Base-by-base conservation (phyloP, 2,113 vertebrate species). In the Boulengeromyrus knoepffleri region DNA sequence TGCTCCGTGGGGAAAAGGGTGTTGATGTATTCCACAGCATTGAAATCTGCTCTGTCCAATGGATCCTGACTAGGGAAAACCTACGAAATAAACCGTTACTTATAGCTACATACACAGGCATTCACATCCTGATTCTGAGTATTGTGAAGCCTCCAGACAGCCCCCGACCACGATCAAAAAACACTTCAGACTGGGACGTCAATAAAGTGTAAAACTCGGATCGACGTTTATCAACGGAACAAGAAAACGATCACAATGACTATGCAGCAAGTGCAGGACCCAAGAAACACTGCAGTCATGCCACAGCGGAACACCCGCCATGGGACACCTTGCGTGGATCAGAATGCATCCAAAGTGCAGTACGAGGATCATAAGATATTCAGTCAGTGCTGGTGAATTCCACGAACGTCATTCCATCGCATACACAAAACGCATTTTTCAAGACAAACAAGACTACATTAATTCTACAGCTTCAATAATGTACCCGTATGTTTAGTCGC, bases 11-110 rank as follows among this genome's bases (percentile, higher is more conserved):
- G 99, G 92, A 99, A 99, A 58, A 99, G 94, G 4, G 97, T 96
- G 92, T 99, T 99, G 93, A 99, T 99, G 86, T 99, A 99, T 31
- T 99, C 99, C 92, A 99, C 99, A 49, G 98, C 98, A 89, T 99
- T 99, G 94, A 99, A 99, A 93, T 99, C 98, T 83, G 97, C 97
- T 94, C 97, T 95, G 95, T 99, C 99, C 93, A 99, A 94, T 0
- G 98, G 98, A 92, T 99, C 98, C 92, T 99, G 98, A 91, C 98
- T 99, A 90, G 98, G 98, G 93, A 99, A 99, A 13, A 99, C 98
- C 99, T 99, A 89, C 5, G 49, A 88, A 85, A 90, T 19, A 24
- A 47, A 52, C 31, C 87, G 19, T 86, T 36, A 66, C 52, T 46
- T 31, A 45, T 1, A 85, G 46, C 27, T 85, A 24, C 24, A 66